phyloP scores from a whole-genome alignment of 2,113 vertebrate genomes.

The Otocyon megalotis region DNA sequence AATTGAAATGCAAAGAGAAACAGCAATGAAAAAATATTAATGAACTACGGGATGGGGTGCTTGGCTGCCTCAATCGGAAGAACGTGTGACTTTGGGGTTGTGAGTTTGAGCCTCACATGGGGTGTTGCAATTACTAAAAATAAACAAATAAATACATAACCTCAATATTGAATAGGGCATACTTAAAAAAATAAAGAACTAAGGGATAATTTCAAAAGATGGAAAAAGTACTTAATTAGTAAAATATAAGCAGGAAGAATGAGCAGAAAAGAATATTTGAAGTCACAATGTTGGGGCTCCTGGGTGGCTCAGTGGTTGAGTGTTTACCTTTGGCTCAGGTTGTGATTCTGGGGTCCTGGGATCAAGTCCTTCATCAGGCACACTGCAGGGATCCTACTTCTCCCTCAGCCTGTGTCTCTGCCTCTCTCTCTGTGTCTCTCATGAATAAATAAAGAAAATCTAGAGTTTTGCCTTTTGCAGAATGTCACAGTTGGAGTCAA shows the following conservation, averaged over 20 bases:
- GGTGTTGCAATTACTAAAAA: not conserved
- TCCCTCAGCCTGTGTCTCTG: too few relatives aligned
- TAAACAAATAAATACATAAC: not conserved
- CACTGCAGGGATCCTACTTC: too few relatives aligned
- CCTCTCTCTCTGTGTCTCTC: too few relatives aligned
- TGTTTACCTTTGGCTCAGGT: too few relatives aligned
- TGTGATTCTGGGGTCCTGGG: too few relatives aligned
- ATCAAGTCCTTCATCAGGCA: too few relatives aligned
- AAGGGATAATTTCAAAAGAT: not conserved
- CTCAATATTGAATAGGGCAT: not conserved
- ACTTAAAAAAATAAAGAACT: not conserved
- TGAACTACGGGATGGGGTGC: not conserved
- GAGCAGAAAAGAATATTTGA: not conserved
- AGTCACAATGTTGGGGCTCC: not conserved
- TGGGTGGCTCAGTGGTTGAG: too few relatives aligned
- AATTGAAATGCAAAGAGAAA: not conserved
- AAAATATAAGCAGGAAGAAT: not conserved
- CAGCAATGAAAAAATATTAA: not conserved
- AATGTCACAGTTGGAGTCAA: not conserved
- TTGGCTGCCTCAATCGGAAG: not conserved
- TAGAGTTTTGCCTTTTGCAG: slow-evolving; percentile 7
- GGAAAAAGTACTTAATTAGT: not conserved
- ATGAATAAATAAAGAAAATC: too few relatives aligned
- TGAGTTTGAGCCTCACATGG: not conserved
- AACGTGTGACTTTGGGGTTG: not conserved